Evolutionary conservation across 2,797 vertebrate genomes (phyloP).

Genomic region (Pelodytes ibericus): DNA sequence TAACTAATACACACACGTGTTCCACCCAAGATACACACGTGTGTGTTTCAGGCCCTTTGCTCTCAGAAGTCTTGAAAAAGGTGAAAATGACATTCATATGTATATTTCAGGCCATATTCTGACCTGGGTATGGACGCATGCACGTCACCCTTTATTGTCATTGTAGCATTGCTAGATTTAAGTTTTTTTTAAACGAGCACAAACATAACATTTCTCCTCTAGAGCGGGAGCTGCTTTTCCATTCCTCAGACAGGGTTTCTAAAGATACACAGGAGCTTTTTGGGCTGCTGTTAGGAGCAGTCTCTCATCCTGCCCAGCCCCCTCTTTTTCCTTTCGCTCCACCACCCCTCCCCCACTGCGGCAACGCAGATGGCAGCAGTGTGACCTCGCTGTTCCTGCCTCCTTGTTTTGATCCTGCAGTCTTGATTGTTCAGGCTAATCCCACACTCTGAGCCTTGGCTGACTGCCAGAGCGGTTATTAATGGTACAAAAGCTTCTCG

Average conservation of each 20-base stretch:
- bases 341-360: constrained; percentile 78
- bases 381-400: constrained; percentile 89
- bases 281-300: constrained; percentile 39
- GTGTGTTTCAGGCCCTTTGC: too few species aligned
- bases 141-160: too few species aligned
- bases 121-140: too few species aligned
- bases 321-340: constrained; percentile 54
- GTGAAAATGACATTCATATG: too few species aligned
- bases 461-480: constrained; percentile 82
- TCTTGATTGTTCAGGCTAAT: constrained; percentile 90
- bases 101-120: too few species aligned
- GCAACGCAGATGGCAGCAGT: constrained; percentile 94
- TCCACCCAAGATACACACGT: too few species aligned
- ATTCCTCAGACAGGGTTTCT: not conserved
- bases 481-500: constrained; percentile 89
- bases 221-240: constrained; percentile 46
- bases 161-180: too few species aligned
- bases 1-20: too few species aligned
- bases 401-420: constrained; percentile 88
- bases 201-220: too few species aligned
- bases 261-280: constrained; percentile 26
- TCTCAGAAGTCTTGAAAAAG: too few species aligned
- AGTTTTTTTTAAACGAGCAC: too few species aligned
- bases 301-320: constrained; percentile 53
- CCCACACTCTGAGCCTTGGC: constrained; percentile 86